These are phyloP conservation scores for Drosophila prostipennis DNA, from an alignment of 2,888 invertebrate species.

Conservation along the genomic window DNA sequence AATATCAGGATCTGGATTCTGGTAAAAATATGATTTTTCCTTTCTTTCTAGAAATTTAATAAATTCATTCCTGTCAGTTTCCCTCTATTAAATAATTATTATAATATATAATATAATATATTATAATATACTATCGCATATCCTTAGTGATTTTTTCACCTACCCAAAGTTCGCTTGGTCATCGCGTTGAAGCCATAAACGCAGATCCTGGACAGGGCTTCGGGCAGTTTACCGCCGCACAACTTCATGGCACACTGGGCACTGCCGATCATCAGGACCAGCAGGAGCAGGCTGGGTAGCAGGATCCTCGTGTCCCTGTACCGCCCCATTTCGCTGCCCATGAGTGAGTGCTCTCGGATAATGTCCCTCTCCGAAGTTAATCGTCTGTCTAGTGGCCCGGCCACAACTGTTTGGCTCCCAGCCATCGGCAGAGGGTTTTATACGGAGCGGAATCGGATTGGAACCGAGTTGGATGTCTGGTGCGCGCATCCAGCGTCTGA, in stretches of 20 bases:
- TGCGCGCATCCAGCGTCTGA: constrained; percentile 19
- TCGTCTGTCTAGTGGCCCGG: constrained; percentile 23
- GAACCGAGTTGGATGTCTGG: constrained; percentile 18
- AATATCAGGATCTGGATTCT: too few relatives aligned
- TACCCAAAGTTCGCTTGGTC: constrained; percentile 56
- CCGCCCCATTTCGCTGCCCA: constrained; percentile 23
- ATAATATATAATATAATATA: too few relatives aligned
- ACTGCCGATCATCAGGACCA: constrained; percentile 31
- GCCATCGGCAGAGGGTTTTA: constrained; percentile 47
- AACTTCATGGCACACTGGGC: constrained; percentile 17
- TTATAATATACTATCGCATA: too few relatives aligned
- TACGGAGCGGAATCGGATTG: constrained; percentile 34
- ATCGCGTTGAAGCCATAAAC: constrained; percentile 63
- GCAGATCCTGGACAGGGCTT: constrained; percentile 60
- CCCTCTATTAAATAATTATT: too few relatives aligned
- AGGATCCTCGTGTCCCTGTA: constrained; percentile 20
- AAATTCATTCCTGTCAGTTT: too few relatives aligned
- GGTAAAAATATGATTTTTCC: too few relatives aligned
- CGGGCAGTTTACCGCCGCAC: constrained; percentile 64
- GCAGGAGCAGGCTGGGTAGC: constrained; percentile 40
- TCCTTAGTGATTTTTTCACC: neutral
- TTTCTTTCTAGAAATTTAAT: too few relatives aligned
- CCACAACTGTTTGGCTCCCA: constrained; percentile 47
- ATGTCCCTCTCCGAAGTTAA: neutral
- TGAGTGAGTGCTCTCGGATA: neutral